Base-by-base conservation (phyloP, 2,888 invertebrate genomes). In the Rotaria socialis region DNA sequence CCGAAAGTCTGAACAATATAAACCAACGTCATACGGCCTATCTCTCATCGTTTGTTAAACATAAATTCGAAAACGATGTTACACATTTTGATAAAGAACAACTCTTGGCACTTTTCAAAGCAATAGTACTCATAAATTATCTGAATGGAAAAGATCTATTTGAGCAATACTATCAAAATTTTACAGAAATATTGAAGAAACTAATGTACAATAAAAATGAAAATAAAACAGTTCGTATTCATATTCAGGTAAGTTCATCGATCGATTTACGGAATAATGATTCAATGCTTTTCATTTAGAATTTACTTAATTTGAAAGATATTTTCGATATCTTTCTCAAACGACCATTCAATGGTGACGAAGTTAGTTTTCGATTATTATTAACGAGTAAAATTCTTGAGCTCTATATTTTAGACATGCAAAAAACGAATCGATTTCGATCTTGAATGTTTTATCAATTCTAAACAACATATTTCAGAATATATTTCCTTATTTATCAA, bases 1-100 rank as follows among this genome's bases (percentile, higher is more conserved):
- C 27, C 10, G 60, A 97, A 92, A 95, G 95, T 92, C 99, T 99
- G 92, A 94, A 99, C 87, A 99, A 99, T 92, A 92, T 98, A 89
- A 99, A 99, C 92, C 94, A 94, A 88, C 97, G 97, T 91, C 96
- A 96, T 84, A 98, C 99, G 0, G 99, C 99, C 91, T 99, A 97
- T 92, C 93, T 99, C 88, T 99, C 99, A 6, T 93, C 99, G 86
- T 99, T 98, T 91, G 98, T 99, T 89, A 99, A 99, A 91, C 99
- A 99, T 90, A 99, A 98, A 92, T 93, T 98, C 88, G 97, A 97
- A 92, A 99, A 98, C 92, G 99, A 98, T 50, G 96, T 97, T 87
- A 97, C 97, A 92, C 97, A 97, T 88, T 14, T 27, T 27, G 7
- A 7, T 2, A 0, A 27, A n/a, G 11, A 27, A 60, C 1, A 60